Percentiles rank a stretch among this genome's conserved stretches.
Evolutionary conservation across 2,888 invertebrate genomes (phyloP).

Genomic region (Tachina fera): DNA sequence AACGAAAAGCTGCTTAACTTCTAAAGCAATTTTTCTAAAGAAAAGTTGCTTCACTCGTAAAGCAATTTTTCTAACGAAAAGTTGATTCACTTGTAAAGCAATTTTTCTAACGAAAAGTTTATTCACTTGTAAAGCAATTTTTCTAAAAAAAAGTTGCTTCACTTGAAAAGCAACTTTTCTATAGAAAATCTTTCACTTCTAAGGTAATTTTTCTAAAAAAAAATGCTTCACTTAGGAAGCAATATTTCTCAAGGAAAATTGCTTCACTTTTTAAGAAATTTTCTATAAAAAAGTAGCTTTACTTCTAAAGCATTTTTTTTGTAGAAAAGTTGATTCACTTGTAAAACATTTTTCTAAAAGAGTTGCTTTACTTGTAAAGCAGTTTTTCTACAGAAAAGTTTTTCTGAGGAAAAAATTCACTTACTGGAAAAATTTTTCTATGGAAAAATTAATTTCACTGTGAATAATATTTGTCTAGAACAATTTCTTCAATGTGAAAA

Average conservation of each 20-base stretch:
- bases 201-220: conserved; percentile 2
- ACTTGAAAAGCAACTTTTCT: not conserved
- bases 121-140: not conserved
- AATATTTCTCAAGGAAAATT: not conserved
- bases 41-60: not conserved
- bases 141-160: not conserved
- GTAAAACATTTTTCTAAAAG: no score
- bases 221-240: not conserved
- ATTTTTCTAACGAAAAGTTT: conserved; percentile 12
- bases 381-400: no score
- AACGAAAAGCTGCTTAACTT: not conserved
- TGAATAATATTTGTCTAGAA: no score
- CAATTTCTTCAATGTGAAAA: no score
- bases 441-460: no score
- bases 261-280: not conserved
- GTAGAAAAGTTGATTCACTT: no score
- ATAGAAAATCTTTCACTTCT: not conserved
- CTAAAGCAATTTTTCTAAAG: not conserved
- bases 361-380: no score
- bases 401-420: no score
- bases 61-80: not conserved
- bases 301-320: no score
- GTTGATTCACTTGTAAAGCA: not conserved
- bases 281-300: not conserved
- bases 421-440: no score